A percentile compares a stretch with the other conserved stretches of the same genome.
Conservation (phyloP, 2,888 invertebrate genomes). For the Acrocyrtus sp. region DNA sequence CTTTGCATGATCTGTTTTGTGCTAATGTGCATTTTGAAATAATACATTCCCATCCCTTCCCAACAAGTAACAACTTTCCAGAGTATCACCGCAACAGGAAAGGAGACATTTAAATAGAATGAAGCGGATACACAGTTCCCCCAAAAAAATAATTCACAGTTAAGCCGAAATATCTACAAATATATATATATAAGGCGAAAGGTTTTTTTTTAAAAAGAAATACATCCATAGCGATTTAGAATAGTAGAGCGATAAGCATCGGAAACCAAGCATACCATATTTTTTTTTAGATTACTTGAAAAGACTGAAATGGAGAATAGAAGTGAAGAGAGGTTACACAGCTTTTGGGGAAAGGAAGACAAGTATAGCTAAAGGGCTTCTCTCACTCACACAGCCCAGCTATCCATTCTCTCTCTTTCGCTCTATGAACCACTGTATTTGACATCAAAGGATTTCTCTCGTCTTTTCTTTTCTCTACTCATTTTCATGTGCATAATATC, state of each 20-base stretch:
- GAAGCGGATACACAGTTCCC: slow-evolving; percentile 23
- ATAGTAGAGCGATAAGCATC: too few species aligned
- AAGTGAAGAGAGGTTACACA: slow-evolving; percentile 32
- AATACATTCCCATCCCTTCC: too few species aligned
- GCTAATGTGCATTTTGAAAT: too few species aligned
- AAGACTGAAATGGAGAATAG: slow-evolving; percentile 9
- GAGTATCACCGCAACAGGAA: slow-evolving; percentile 23
- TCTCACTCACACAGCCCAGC: slow-evolving; percentile 19
- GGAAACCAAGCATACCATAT: too few species aligned
- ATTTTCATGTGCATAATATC: slow-evolving; percentile 32
- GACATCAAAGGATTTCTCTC: slow-evolving; percentile 63
- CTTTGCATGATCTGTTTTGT: too few species aligned
- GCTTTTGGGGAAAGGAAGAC: slow-evolving; percentile 47
- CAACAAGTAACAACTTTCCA: too few species aligned
- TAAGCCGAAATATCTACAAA: slow-evolving; percentile 20
- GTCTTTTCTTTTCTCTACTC: slow-evolving; percentile 51
- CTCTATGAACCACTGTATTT: slow-evolving; percentile 57
- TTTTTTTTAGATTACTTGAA: too few species aligned
- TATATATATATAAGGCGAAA: background rate
- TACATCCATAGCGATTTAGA: too few species aligned
- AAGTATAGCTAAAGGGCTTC: slow-evolving; percentile 47
- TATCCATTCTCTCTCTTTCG: too few species aligned
- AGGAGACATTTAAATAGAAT: too few species aligned
- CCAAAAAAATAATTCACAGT: slow-evolving; percentile 32
- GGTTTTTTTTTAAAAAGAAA: too few species aligned